A percentile compares a stretch with the other conserved stretches of the same genome.
phyloP scores from a whole-genome alignment of 37 sponge, comb jelly and placozoan species.

The Axinella damicornis region DNA sequence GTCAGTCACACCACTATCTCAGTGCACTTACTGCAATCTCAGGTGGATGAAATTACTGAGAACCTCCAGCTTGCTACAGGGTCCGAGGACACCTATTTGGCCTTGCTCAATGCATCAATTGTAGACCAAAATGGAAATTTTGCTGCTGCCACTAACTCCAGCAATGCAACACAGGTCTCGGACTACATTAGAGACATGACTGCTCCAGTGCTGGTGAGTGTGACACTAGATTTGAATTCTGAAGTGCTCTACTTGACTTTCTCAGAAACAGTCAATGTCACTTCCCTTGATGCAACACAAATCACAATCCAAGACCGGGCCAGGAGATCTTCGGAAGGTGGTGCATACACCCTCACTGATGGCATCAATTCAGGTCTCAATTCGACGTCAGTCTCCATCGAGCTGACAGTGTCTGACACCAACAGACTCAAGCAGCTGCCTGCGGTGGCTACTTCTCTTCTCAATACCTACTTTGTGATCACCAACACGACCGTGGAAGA shows the following conservation, averaged over 20 bases:
- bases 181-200: conserved; percentile 36
- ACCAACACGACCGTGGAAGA: conserved; percentile 68
- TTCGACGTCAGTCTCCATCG: conserved; percentile 52
- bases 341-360: conserved; percentile 51
- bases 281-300: conserved; percentile 58
- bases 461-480: conserved; percentile 67
- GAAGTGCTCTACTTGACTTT: conserved; percentile 63
- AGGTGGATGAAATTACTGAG: conserved; percentile 76
- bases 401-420: conserved; percentile 42
- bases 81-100: conserved; percentile 48
- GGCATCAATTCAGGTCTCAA: conserved; percentile 44
- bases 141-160: conserved; percentile 26
- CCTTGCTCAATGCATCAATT: conserved; percentile 38
- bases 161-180: conserved; percentile 36
- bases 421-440: conserved; percentile 70
- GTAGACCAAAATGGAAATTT: conserved; percentile 48
- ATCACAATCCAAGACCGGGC: conserved; percentile 70
- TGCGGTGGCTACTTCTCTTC: conserved; percentile 58
- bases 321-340: not conserved
- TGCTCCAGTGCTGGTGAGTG: conserved; percentile 40
- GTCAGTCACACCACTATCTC: conserved; percentile 47
- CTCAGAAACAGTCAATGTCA: conserved; percentile 80
- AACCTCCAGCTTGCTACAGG: conserved; percentile 72
- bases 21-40: conserved; percentile 50
- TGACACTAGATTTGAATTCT: conserved; percentile 62